phyloP scores from a whole-genome alignment of 1,140 invertebrate genomes.

The Solenopsis fugax region DNA sequence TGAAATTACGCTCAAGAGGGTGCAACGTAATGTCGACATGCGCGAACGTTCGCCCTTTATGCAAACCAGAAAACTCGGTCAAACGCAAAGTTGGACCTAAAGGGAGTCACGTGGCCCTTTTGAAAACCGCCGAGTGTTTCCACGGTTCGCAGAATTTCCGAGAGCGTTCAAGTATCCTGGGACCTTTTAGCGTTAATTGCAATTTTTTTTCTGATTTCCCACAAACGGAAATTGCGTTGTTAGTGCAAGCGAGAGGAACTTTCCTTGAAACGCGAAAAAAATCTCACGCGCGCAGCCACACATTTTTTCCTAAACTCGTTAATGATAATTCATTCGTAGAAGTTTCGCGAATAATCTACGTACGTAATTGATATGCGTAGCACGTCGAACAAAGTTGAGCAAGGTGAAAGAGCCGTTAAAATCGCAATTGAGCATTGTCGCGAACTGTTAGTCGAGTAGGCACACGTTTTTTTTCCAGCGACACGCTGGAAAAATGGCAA shows the following conservation, averaged over 20 bases:
- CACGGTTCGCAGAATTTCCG: slow-evolving; percentile 70
- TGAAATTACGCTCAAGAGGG: slow-evolving; percentile 51
- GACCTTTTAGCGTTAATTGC: slow-evolving; percentile 78
- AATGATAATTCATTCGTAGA: slow-evolving; percentile 49
- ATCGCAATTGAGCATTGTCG: slow-evolving; percentile 23
- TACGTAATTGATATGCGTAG: neutral
- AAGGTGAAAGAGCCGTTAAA: neutral
- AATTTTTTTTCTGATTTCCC: slow-evolving; percentile 57
- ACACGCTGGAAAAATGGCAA: slow-evolving; percentile 11
- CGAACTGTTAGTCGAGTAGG: neutral
- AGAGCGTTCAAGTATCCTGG: slow-evolving; percentile 72
- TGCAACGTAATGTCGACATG: slow-evolving; percentile 55
- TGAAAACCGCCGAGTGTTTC: slow-evolving; percentile 61
- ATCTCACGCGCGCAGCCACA: neutral
- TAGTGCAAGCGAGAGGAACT: slow-evolving; percentile 46
- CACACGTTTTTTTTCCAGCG: neutral
- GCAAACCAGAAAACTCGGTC: slow-evolving; percentile 75
- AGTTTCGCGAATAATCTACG: neutral
- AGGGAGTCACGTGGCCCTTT: slow-evolving; percentile 74
- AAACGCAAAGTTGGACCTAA: slow-evolving; percentile 77
- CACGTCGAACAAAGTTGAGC: neutral
- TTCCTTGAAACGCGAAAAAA: slow-evolving; percentile 28
- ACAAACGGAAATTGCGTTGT: slow-evolving; percentile 75
- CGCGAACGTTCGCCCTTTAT: slow-evolving; percentile 70
- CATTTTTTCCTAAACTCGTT: slow-evolving; percentile 11